Conservation (phyloP, 2,113 vertebrate species). For the human region DNA sequence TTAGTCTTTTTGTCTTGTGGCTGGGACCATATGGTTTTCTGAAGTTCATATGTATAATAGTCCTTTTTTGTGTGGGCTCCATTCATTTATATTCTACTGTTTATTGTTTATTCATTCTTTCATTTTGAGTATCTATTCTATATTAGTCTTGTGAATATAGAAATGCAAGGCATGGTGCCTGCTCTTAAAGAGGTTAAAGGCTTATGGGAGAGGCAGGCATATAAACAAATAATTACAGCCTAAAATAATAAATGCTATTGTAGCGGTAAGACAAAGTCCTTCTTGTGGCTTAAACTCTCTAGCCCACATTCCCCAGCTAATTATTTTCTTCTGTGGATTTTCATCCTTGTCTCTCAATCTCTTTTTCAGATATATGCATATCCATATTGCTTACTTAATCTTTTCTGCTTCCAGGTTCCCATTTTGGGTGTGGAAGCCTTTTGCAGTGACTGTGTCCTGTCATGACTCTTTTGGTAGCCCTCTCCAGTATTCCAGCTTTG, state of each 20-base stretch:
- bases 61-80: neutral
- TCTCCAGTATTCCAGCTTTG: neutral
- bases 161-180: neutral
- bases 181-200: neutral
- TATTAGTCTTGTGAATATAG: neutral
- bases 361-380: neutral
- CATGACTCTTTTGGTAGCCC: neutral
- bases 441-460: neutral
- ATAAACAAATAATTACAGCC: slow-evolving; percentile 13
- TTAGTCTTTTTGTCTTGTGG: neutral
- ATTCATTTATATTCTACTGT: slow-evolving; percentile 1
- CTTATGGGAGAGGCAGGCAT: neutral
- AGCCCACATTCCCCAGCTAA: neutral
- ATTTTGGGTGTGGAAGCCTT: neutral
- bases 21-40: neutral
- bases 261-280: neutral
- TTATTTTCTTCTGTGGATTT: slow-evolving; percentile 19
- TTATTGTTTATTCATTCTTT: slow-evolving; percentile 34
- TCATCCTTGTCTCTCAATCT: neutral
- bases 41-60: neutral
- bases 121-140: neutral
- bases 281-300: neutral
- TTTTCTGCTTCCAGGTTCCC: neutral
- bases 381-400: neutral
- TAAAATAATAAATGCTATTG: slow-evolving; percentile 41